Conservation (phyloP, 2,113 vertebrate species). For the Apistogramma diplotaenia region DNA sequence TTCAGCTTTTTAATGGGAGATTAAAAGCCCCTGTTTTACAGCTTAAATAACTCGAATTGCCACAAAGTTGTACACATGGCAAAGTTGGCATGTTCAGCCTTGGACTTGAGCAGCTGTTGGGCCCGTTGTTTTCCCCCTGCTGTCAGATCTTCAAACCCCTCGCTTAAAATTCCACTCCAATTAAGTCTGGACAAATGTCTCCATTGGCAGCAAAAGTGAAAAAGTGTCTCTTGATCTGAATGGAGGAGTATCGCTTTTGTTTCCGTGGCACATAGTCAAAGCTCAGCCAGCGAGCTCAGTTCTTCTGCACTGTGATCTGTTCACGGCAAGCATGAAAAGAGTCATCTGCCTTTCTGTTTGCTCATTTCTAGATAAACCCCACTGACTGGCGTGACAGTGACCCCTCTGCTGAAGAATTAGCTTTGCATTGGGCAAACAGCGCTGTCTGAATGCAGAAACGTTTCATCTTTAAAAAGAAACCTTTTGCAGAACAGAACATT, state of each 20-base stretch:
- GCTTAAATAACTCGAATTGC: not conserved
- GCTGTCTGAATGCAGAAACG: not conserved
- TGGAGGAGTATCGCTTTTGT: slow-evolving; percentile 46
- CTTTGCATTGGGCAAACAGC: not conserved
- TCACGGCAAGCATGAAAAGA: slow-evolving; percentile 37
- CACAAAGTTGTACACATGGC: slow-evolving; percentile 37
- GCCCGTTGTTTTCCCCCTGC: slow-evolving; percentile 38
- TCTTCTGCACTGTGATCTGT: slow-evolving; percentile 42
- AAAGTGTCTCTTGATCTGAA: slow-evolving; percentile 43
- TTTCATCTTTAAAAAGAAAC: not conserved
- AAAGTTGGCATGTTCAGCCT: slow-evolving; percentile 39
- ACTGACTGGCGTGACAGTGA: slow-evolving; percentile 1
- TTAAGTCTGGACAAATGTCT: slow-evolving; percentile 43
- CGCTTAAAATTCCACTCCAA: slow-evolving; percentile 55
- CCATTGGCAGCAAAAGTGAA: slow-evolving; percentile 34
- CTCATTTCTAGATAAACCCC: slow-evolving; percentile 41
- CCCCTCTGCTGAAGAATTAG: slow-evolving; percentile 34
- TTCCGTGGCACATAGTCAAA: slow-evolving; percentile 51
- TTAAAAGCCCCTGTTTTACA: not conserved
- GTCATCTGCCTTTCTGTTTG: slow-evolving; percentile 45
- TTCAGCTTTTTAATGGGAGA: not conserved
- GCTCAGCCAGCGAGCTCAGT: slow-evolving; percentile 37
- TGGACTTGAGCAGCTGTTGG: slow-evolving; percentile 49
- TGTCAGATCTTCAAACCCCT: slow-evolving; percentile 44
- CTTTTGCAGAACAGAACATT: not conserved